Evolutionary conservation across 92 coral and sea anemone genomes (phyloP).

Genomic region (Diadumene lineata): DNA sequence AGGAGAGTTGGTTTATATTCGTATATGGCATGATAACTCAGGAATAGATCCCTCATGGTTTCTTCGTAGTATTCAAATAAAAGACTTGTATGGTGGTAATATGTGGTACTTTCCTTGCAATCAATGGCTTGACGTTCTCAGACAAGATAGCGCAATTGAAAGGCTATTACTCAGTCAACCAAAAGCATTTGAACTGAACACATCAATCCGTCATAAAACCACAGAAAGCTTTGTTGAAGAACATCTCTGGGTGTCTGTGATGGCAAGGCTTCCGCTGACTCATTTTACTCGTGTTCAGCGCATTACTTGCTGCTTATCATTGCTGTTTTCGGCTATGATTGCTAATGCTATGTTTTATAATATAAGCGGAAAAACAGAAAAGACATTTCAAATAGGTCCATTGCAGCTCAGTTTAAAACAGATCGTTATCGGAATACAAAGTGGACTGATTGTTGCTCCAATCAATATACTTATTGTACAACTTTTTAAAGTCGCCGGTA

Average conservation of each 20-base stretch:
- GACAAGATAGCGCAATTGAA: slow-evolving; percentile 52
- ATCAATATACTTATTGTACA: slow-evolving; percentile 57
- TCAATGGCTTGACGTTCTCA: slow-evolving; percentile 63
- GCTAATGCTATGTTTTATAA: slow-evolving; percentile 77
- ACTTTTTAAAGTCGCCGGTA: slow-evolving; percentile 42
- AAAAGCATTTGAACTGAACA: background rate
- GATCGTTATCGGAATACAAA: slow-evolving; percentile 53
- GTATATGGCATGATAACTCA: slow-evolving; percentile 62
- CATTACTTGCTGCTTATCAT: slow-evolving; percentile 63
- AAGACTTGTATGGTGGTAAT: background rate
- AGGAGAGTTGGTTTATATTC: slow-evolving; percentile 30
- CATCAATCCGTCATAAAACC: slow-evolving; percentile 28
- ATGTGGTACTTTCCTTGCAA: slow-evolving; percentile 42
- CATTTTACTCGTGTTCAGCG: slow-evolving; percentile 68
- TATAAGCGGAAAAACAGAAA: slow-evolving; percentile 39
- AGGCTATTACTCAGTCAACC: slow-evolving; percentile 19
- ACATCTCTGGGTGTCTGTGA: slow-evolving; percentile 70
- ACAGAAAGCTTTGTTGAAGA: slow-evolving; percentile 48
- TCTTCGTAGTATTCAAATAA: slow-evolving; percentile 13
- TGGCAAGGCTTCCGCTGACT: slow-evolving; percentile 42
- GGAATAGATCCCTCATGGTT: slow-evolving; percentile 62
- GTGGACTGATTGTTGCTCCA: slow-evolving; percentile 58
- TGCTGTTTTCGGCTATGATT: slow-evolving; percentile 64
- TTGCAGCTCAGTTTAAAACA: slow-evolving; percentile 60
- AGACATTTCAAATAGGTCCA: slow-evolving; percentile 58